Base-by-base conservation (phyloP, 2,797 vertebrate species). In the Mallotus villosus region DNA sequence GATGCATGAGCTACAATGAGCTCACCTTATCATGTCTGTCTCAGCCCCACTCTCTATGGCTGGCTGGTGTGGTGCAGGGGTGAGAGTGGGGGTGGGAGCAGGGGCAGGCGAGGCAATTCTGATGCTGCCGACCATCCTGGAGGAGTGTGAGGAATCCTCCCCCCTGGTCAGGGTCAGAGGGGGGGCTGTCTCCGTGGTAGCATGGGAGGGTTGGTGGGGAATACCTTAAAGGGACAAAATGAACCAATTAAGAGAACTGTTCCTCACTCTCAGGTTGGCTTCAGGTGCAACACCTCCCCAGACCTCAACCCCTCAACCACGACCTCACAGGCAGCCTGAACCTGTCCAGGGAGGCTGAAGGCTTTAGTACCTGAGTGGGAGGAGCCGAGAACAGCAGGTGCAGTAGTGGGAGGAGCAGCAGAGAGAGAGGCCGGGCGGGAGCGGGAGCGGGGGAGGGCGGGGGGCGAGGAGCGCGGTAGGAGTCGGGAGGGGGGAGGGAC, bases 11-110 rank as follows among this genome's bases (percentile, higher is more conserved):
- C 41, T 3, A 65, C 11, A 17, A 9, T 68, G 70, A 73, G 24
- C 88, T 87, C 85, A 91, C 91, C 90, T 88, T 75, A 24, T 81
- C n/a, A 27, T 78, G 41, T 24, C 58, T 22, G 78, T 16, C 3
- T 81, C 76, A 3, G 68, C 67, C 77, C 81, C 84, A 60, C 68
- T 85, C 76, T 81, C 81, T 49, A 63, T 5, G 34, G 59, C 0
- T 53, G 61, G 58, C 8, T n/a, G 29, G 68, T 78, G 82, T 22
- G 72, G 63, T 29, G 78, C 73, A 63, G 68, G 79, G 41, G 41
- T 46, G 41, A 46, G 41, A 8, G 41, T 14, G 41, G 41, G 41
- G 24, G 53, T 64, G 11, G 79, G 53, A 69, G 37, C 78, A 65
- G 65, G 0, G 4, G 78, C 63, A 57, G 68, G 76, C 49, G 74